Percentiles rank a stretch among this genome's conserved stretches.
These are phyloP conservation scores for Strix aluco DNA, from an alignment of 2,113 vertebrate genomes.

Conservation along the genomic window DNA sequence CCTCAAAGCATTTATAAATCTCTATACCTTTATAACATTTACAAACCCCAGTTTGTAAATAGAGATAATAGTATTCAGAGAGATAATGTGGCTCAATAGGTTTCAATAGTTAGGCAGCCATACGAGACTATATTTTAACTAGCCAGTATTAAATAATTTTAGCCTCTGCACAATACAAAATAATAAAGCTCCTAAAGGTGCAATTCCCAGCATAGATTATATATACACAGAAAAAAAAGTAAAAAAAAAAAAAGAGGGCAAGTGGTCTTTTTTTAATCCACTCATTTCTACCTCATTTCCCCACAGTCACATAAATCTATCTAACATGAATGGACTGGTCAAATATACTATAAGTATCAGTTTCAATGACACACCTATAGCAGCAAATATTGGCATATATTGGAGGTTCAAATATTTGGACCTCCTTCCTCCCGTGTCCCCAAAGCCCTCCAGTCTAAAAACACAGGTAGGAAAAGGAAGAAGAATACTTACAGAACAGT, in stretches of 20 bases:
- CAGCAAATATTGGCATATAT: neutral
- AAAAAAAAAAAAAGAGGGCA: neutral
- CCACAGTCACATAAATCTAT: neutral
- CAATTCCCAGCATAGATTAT: neutral
- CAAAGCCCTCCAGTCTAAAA: neutral
- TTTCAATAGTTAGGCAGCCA: neutral
- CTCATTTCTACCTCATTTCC: neutral
- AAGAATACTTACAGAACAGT: neutral
- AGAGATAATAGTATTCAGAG: neutral
- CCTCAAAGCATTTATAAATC: neutral
- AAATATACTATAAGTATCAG: too few relatives aligned
- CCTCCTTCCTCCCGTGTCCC: neutral
- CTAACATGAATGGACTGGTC: neutral
- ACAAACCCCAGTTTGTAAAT: neutral
- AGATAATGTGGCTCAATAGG: neutral
- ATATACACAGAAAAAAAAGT: neutral
- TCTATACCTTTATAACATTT: neutral
- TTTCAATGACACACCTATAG: neutral
- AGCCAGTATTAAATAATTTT: neutral
- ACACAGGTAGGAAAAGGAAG: fast-evolving
- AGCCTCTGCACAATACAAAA: neutral
- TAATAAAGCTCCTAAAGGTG: neutral
- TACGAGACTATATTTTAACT: neutral
- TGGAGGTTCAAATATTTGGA: neutral
- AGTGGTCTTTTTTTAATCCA: neutral